Evolutionary conservation across 2,797 vertebrate genomes (phyloP), one percentile per base, ranked within the genome.

Genomic region (Trematomus bernacchii): DNA sequence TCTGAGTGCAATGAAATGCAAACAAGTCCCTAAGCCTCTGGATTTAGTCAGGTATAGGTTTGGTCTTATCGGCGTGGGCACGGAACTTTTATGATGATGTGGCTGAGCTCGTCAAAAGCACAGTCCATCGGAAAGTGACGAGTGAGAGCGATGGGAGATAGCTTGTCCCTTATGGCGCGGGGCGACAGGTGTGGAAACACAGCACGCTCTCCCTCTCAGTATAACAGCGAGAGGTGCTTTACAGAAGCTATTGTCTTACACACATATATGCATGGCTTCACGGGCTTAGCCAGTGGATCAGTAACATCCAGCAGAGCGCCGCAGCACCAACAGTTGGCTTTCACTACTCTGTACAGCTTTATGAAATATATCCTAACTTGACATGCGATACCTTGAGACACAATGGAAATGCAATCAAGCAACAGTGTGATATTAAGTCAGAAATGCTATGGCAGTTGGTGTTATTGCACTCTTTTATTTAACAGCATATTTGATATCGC

Each of bases 221-320:
- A 75, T 79, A 89, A 91, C 90, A 92, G 93, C 81, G 59, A 93
- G 91, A 93, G 87, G 86, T 87, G 92, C 90, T 87, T 92, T 92
- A 93, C 92, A 94, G 90, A 93, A 91, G 93, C 93, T 93, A 94
- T 94, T 94, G 92, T 94, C 92, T 94, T 94, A 92, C 94, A 90
- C 89, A 83, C 76, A 87, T 85, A 87, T 89, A 84, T 83, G 85
- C 89, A 66, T 51, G 89, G 91, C 85, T 91, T 87, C 80, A 33
- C 23, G 66, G 92, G 89, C 91, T 92, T 88, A 92, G 71, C 85
- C 54, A 58, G 73, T 85, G 91, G 93, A 93, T 95, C 94, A 92
- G 89, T 94, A 85, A 93, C 91, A 89, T 93, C 88, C 91, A 93
- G 90, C 90, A 68, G 87, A 87, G 92, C 53, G 68, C 84, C 82